A percentile compares a stretch with the other conserved stretches of the same genome.
phyloP scores from a whole-genome alignment of 2,797 vertebrate genomes.

The Acrossocheilus fasciatus region DNA sequence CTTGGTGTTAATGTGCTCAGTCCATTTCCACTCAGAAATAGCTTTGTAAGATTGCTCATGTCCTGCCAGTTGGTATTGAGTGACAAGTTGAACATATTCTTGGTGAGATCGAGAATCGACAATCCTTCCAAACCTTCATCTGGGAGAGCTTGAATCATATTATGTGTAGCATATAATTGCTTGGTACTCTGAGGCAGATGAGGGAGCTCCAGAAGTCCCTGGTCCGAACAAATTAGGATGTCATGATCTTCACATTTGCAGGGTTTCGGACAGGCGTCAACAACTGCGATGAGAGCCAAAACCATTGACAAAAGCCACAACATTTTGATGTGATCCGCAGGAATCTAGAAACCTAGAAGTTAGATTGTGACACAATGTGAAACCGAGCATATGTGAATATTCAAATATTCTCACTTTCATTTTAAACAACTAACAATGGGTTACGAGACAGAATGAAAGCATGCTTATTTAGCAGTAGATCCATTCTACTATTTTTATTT shows the following conservation, averaged over 20 bases:
- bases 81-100: slow-evolving; percentile 65
- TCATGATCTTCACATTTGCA: slow-evolving; percentile 65
- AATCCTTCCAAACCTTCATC: slow-evolving; percentile 66
- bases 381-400: not conserved
- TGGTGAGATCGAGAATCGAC: slow-evolving; percentile 71
- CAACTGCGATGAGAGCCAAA: slow-evolving; percentile 41
- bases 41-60: slow-evolving; percentile 66
- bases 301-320: slow-evolving; percentile 47
- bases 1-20: slow-evolving; percentile 54
- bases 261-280: slow-evolving; percentile 62
- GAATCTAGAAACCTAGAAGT: slow-evolving; percentile 24
- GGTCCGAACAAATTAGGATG: slow-evolving; percentile 61
- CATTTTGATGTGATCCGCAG: slow-evolving; percentile 54
- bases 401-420: not conserved
- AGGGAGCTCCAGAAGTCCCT: slow-evolving; percentile 64
- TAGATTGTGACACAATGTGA: not conserved
- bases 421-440: not conserved
- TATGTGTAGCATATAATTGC: slow-evolving; percentile 68
- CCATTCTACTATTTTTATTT: not conserved
- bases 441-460: not conserved
- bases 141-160: slow-evolving; percentile 68
- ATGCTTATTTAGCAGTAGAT: not conserved
- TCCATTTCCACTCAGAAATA: slow-evolving; percentile 69
- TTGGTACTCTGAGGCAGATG: slow-evolving; percentile 59
- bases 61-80: slow-evolving; percentile 61